Conservation (phyloP, 1,140 invertebrate species). For the Hirudo medicinalis region DNA sequence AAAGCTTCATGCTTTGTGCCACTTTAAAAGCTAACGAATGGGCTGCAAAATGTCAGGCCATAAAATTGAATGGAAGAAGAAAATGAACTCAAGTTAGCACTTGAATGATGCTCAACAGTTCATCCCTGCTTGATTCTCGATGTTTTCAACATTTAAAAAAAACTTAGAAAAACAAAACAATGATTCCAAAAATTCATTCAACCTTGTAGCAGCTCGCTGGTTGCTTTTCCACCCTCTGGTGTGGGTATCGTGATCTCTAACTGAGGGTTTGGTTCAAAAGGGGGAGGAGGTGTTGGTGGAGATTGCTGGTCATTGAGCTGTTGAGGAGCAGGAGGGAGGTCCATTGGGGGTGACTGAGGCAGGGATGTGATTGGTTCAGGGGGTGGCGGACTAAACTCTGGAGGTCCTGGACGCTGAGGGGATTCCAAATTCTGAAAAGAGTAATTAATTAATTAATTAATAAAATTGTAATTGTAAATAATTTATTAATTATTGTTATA, state of each 20-base stretch:
- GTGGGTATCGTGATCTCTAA: slow-evolving; percentile 20
- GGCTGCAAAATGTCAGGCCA: too few species aligned
- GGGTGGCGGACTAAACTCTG: slow-evolving; percentile 19
- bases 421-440: slow-evolving; percentile 17
- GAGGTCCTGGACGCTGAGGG: slow-evolving; percentile 20
- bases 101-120: too few species aligned
- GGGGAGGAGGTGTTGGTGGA: background rate
- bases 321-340: background rate
- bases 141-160: background rate
- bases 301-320: background rate
- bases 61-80: too few species aligned
- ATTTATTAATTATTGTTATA: too few species aligned
- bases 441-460: slow-evolving; percentile 2
- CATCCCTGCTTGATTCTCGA: too few species aligned
- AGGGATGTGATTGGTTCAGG: background rate
- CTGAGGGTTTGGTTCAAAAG: slow-evolving; percentile 17
- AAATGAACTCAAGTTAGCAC: too few species aligned
- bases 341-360: background rate
- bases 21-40: too few species aligned
- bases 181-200: background rate
- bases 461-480: too few species aligned
- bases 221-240: slow-evolving; percentile 14
- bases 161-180: background rate
- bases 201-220: slow-evolving; percentile 14
- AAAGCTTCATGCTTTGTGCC: too few species aligned